Evolutionary conservation across 1,140 invertebrate species (phyloP).

Genomic region (Drosophila dunni): DNA sequence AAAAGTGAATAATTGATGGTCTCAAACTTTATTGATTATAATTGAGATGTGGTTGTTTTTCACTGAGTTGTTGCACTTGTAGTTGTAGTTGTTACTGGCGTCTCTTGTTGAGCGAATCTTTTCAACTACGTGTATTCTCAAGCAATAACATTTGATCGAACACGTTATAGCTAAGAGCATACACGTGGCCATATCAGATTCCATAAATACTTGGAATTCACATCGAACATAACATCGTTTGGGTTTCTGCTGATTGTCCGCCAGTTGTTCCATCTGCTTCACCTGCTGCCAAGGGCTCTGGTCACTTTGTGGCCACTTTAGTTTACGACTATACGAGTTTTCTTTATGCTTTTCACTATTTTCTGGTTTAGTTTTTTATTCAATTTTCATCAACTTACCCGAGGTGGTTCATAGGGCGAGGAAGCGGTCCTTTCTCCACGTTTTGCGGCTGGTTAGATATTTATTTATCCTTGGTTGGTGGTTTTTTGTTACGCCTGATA

Average conservation of each 20-base stretch:
- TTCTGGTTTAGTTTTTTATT: slow-evolving; percentile 36
- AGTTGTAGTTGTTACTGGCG: background rate
- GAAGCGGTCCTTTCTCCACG: background rate
- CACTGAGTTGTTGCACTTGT: background rate
- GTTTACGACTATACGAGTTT: slow-evolving; percentile 17
- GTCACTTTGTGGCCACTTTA: slow-evolving; percentile 46
- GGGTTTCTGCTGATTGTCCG: no score
- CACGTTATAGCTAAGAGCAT: slow-evolving; percentile 98
- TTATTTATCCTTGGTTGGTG: slow-evolving; percentile 35
- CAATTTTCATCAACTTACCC: slow-evolving; percentile 63
- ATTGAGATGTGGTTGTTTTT: background rate
- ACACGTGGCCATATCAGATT: slow-evolving; percentile 94
- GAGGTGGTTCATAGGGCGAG: background rate
- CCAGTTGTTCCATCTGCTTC: no score
- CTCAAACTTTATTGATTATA: slow-evolving; percentile 1
- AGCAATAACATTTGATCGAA: slow-evolving; percentile 96
- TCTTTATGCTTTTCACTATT: background rate
- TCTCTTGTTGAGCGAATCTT: slow-evolving; percentile 85
- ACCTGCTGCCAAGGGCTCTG: background rate
- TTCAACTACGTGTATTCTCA: slow-evolving; percentile 98
- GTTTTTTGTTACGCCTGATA: slow-evolving; percentile 63
- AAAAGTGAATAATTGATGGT: slow-evolving; percentile 40
- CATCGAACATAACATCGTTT: slow-evolving; percentile 2
- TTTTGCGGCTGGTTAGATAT: slow-evolving; percentile 5
- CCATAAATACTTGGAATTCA: background rate